These are phyloP conservation scores for Myotis daubentonii DNA, from an alignment of 2,797 vertebrate genomes.

Conservation along the genomic window DNA sequence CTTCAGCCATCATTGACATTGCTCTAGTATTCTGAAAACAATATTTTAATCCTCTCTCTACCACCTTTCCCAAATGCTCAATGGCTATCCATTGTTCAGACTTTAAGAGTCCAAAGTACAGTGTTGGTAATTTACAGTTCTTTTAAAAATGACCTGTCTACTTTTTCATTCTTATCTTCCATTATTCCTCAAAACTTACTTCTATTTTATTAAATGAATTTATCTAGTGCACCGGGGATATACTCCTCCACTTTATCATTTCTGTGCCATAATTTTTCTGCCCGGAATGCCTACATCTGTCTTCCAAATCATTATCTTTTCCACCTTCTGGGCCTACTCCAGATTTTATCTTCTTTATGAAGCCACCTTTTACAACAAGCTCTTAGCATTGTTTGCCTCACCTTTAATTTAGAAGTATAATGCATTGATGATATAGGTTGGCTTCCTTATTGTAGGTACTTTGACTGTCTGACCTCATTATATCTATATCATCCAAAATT, in stretches of 20 bases:
- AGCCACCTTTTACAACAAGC: not conserved
- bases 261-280: not conserved
- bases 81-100: not conserved
- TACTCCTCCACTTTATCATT: not conserved
- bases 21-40: not conserved
- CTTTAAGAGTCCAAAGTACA: not conserved
- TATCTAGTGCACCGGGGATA: accelerated
- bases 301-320: not conserved
- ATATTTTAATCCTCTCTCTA: not conserved
- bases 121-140: not conserved
- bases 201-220: not conserved
- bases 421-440: not conserved
- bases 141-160: not conserved
- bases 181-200: not conserved
- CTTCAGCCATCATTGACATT: not conserved
- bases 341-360: not conserved
- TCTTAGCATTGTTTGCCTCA: not conserved
- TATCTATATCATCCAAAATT: not conserved
- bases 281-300: not conserved
- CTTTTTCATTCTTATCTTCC: not conserved
- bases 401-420: not conserved
- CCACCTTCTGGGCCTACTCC: not conserved
- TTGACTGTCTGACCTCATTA: not conserved
- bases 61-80: not conserved
- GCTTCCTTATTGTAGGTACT: not conserved